A percentile compares a stretch with the other conserved stretches of the same genome.
These are phyloP conservation scores for Rhinella marina DNA, from an alignment of 2,797 vertebrate species.

Conservation along the genomic window DNA sequence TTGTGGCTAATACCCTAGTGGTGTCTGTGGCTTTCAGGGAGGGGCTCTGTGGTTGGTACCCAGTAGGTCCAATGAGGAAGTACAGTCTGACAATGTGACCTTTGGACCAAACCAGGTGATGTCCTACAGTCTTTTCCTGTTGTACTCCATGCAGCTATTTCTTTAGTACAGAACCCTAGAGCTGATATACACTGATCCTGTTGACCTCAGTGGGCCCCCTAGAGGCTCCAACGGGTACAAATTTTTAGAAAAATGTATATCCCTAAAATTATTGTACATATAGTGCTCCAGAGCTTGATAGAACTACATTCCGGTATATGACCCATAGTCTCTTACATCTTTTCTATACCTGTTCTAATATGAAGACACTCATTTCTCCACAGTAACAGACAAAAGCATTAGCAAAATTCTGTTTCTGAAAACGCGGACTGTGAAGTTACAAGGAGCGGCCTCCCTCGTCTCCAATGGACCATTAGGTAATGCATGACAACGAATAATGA, in stretches of 20 bases:
- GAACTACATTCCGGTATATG: background rate
- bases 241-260: background rate
- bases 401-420: conserved; percentile 73
- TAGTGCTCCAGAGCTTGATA: background rate
- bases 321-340: background rate
- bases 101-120: too few relatives aligned
- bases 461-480: conserved; percentile 73
- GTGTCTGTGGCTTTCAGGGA: too few relatives aligned
- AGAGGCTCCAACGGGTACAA: background rate
- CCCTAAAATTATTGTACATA: background rate
- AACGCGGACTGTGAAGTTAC: conserved; percentile 62
- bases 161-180: too few relatives aligned
- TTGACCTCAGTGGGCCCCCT: background rate
- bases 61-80: too few relatives aligned
- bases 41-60: too few relatives aligned
- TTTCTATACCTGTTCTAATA: background rate
- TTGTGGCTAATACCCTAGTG: too few relatives aligned
- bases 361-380: background rate
- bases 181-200: background rate
- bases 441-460: conserved; percentile 69
- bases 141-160: too few relatives aligned
- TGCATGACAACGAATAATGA: conserved; percentile 35
- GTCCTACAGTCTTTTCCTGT: too few relatives aligned
- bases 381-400: conserved; percentile 71
- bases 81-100: too few relatives aligned